Base-by-base conservation (phyloP, 2,888 invertebrate species). In the Notodonta dromedarius region DNA sequence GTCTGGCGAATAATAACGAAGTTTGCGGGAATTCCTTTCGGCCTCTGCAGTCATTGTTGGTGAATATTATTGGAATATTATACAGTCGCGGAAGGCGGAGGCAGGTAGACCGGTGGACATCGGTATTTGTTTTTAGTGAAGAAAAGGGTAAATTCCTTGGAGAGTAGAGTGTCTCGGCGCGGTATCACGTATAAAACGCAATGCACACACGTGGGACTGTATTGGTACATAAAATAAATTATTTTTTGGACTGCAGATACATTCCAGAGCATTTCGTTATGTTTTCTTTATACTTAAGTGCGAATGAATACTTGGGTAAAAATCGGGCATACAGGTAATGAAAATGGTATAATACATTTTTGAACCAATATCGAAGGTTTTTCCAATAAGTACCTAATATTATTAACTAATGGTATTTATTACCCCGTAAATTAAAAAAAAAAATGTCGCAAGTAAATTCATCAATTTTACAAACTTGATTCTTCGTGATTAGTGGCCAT, bases 81-180 rank as follows among this genome's bases (percentile, higher is more conserved):
- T 79, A 74, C 73, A 71, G 67, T 62, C 58, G 59, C 63, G 61
- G 67, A 62, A 59, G 67, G 65, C 24, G 1, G 42, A 0, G 48
- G 13, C 63, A 69, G 73, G 72, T 66, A 71, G 55, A 60, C 46
- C 53, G 68, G 60, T 61, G 68, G 72, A 74, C 67, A 65, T 58
- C 66, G 73, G 72, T 76, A 75, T 83, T 82, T 78, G 75, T 82
- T 81, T 79, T 79, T 71, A 70, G 73, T 73, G 74, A 79, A 76
- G 73, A 79, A 79, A 81, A 82, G 77, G 82, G 79, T 80, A 77
- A 70, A 78, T 78, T 80, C 79, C 77, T 66, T 14, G 16, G 80
- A 74, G 80, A 78, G 63, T 57, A 56, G 62, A 67, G 58, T 67
- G 76, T 72, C 67, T 67, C 67, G 59, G 63, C 58, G 67, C 67